Evolutionary conservation across 2,888 invertebrate species (phyloP).

Genomic region (Zygothrica quintamaculata): DNA sequence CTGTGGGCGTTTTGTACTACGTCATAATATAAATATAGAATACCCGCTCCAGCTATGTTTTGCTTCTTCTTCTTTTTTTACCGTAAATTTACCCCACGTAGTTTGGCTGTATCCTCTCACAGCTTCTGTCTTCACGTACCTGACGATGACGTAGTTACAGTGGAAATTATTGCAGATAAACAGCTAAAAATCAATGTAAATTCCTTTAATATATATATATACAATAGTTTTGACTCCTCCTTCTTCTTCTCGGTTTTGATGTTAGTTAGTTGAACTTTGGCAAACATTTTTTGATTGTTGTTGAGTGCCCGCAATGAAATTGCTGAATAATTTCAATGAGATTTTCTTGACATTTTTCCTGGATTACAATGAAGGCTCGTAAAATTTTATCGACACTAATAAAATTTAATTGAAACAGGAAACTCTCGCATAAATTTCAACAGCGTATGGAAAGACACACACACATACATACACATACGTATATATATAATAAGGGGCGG

Average conservation of each 20-base stretch:
- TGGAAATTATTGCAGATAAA: constrained; percentile 33
- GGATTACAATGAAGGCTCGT: constrained; percentile 68
- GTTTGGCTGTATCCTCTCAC: background rate
- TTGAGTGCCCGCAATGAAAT: constrained; percentile 29
- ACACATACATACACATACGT: constrained; percentile 9
- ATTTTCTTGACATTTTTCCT: constrained; percentile 67
- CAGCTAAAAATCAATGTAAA: constrained; percentile 48
- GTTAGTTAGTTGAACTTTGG: constrained; percentile 38
- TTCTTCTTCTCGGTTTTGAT: constrained; percentile 8
- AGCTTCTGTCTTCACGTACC: constrained; percentile 1
- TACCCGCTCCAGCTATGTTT: constrained; percentile 1
- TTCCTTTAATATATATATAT: constrained; percentile 34
- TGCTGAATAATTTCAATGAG: constrained; percentile 53
- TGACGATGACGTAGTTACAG: constrained; percentile 45
- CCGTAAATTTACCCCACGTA: no score
- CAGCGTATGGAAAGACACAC: constrained; percentile 46
- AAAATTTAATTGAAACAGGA: constrained; percentile 80
- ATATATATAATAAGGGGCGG: constrained; percentile 11
- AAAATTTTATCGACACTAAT: constrained; percentile 74
- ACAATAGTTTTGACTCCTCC: constrained; percentile 25
- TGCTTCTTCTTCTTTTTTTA: constrained; percentile 12
- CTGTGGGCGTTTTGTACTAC: constrained; percentile 51
- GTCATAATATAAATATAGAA: constrained; percentile 65
- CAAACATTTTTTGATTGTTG: constrained; percentile 26
- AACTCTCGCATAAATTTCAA: constrained; percentile 75